These are phyloP conservation scores for Brachyptera risi DNA, from an alignment of 2,888 invertebrate species.

Conservation along the genomic window DNA sequence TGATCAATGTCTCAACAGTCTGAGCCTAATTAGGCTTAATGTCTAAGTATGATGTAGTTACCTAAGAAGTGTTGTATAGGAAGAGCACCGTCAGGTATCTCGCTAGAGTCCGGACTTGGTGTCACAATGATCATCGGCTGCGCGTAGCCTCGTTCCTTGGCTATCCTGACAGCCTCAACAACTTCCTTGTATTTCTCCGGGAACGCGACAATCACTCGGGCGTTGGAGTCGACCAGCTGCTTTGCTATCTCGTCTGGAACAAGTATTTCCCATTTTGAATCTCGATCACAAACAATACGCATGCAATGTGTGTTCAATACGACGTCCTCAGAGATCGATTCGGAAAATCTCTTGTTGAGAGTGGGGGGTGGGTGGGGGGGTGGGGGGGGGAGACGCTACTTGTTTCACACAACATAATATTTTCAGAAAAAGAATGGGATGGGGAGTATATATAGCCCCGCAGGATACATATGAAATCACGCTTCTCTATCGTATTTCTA, in stretches of 20 bases:
- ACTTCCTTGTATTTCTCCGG: constrained; percentile 32
- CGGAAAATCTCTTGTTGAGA: no score
- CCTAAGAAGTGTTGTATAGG: no score
- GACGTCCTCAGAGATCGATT: neutral
- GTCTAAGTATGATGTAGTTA: no score
- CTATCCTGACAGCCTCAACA: neutral
- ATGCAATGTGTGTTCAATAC: neutral
- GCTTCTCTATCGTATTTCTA: no score
- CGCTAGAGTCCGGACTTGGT: constrained; percentile 26
- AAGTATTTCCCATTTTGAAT: neutral
- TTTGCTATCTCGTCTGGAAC: constrained; percentile 36
- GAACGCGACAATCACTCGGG: constrained; percentile 36
- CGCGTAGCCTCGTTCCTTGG: constrained; percentile 25
- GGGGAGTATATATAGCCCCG: no score
- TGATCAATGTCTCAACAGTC: no score
- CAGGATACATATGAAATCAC: no score
- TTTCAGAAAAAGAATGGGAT: no score
- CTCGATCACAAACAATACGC: neutral
- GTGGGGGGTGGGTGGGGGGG: no score
- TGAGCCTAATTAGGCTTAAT: no score
- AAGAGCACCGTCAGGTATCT: constrained; percentile 28
- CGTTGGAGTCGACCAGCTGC: constrained; percentile 36
- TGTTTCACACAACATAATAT: no score
- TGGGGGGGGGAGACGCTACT: no score
- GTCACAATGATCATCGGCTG: constrained; percentile 36